phyloP scores from a whole-genome alignment of 2,888 invertebrate species.

The Morpho deidamia region DNA sequence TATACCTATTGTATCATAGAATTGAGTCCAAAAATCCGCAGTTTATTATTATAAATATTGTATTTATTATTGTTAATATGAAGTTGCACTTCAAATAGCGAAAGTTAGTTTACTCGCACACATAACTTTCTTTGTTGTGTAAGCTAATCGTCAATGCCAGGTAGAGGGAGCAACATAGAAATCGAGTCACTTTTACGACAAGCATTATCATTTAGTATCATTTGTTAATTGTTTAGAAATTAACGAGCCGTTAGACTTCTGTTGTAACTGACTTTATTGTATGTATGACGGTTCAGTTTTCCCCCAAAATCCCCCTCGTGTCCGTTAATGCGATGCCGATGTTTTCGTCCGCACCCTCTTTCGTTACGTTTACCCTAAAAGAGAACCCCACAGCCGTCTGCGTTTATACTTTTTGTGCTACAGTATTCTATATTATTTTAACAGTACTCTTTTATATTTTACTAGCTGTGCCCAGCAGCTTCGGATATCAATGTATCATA shows the following conservation, averaged over 20 bases:
- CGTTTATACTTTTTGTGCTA: constrained; percentile 19
- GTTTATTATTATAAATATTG: not conserved
- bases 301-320: constrained; percentile 36
- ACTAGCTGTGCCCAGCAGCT: too few species aligned
- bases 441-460: too few species aligned
- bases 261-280: constrained; percentile 8
- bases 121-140: constrained; percentile 77
- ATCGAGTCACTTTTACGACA: constrained; percentile 60
- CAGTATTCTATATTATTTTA: constrained; percentile 14
- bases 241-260: constrained; percentile 27
- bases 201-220: constrained; percentile 34
- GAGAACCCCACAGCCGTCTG: constrained; percentile 28
- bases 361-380: constrained; percentile 56
- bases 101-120: constrained; percentile 68
- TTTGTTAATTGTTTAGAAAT: constrained; percentile 32
- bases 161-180: constrained; percentile 71
- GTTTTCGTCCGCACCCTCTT: constrained; percentile 67
- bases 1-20: too few species aligned
- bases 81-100: constrained; percentile 57
- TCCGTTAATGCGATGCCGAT: constrained; percentile 54
- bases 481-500: too few species aligned
- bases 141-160: constrained; percentile 65
- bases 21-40: too few species aligned
- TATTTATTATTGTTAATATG: constrained; percentile 1
- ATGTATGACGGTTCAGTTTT: constrained; percentile 26